Conservation (phyloP, 1,140 invertebrate species). For the Ceratina australensis region DNA sequence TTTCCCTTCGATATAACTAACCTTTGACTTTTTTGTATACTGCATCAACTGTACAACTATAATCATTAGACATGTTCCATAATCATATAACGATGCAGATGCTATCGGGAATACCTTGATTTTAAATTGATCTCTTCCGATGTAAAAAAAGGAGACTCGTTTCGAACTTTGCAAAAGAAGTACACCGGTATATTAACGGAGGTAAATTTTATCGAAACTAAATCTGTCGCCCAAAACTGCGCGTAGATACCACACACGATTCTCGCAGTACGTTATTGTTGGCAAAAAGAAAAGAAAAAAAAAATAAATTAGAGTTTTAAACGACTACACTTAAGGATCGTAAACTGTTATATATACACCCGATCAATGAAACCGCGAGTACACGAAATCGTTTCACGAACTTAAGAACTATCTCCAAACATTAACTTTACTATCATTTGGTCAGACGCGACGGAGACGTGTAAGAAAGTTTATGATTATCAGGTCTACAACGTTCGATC, state of each 20-base stretch:
- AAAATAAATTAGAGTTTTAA: constrained; percentile 50
- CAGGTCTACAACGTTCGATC: constrained; percentile 20
- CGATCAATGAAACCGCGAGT: constrained; percentile 3
- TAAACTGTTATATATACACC: constrained; percentile 38
- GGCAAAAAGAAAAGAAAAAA: constrained; percentile 36
- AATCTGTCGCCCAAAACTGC: constrained; percentile 38
- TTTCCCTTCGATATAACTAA: constrained; percentile 74
- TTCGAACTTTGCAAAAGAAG: constrained; percentile 56
- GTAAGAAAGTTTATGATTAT: constrained; percentile 16
- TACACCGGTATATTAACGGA: constrained; percentile 56
- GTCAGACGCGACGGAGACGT: constrained; percentile 11
- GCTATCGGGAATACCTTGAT: constrained; percentile 61
- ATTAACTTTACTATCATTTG: background rate
- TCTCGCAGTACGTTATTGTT: constrained; percentile 46
- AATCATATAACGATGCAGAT: constrained; percentile 67
- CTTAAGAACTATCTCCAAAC: too few species aligned
- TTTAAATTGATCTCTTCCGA: constrained; percentile 48
- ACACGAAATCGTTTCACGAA: too few species aligned
- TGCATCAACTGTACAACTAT: constrained; percentile 72
- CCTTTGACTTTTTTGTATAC: constrained; percentile 70
- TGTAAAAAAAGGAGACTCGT: constrained; percentile 51
- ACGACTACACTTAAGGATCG: constrained; percentile 29
- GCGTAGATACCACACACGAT: constrained; percentile 32
- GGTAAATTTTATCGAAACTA: constrained; percentile 51
- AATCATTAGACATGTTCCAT: constrained; percentile 67